These are phyloP conservation scores for Syngnathus typhle DNA, from an alignment of 2,113 vertebrate species.

Conservation along the genomic window DNA sequence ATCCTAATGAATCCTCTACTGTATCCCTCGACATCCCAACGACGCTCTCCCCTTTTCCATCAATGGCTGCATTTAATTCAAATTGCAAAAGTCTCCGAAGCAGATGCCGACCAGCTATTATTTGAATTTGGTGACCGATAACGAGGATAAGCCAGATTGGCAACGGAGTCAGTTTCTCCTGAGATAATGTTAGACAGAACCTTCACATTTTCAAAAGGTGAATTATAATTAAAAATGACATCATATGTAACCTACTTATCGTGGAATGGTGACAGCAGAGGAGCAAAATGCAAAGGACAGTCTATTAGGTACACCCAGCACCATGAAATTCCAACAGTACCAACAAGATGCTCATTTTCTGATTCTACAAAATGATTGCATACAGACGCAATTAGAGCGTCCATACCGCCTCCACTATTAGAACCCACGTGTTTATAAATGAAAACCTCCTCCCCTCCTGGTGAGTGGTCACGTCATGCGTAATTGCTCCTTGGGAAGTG, in stretches of 20 bases:
- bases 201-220: background rate
- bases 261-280: constrained; percentile 11
- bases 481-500: background rate
- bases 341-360: too few relatives aligned
- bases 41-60: background rate
- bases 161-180: background rate
- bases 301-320: too few relatives aligned
- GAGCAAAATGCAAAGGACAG: too few relatives aligned
- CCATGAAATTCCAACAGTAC: background rate
- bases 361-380: too few relatives aligned
- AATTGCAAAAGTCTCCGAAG: constrained; percentile 6
- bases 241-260: constrained; percentile 18
- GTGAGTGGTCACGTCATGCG: background rate
- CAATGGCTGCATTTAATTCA: background rate
- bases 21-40: constrained; percentile 15
- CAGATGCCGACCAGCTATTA: constrained; percentile 22
- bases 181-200: background rate
- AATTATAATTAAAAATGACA: constrained; percentile 12
- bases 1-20: constrained; percentile 7
- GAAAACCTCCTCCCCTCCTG: background rate
- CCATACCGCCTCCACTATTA: background rate
- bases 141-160: constrained; percentile 22
- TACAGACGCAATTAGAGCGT: background rate
- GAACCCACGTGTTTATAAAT: background rate
- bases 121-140: constrained; percentile 22